Evolutionary conservation across 2,797 vertebrate species (phyloP), one percentile per base, ranked within the genome.

Genomic region (Falco berigora): DNA sequence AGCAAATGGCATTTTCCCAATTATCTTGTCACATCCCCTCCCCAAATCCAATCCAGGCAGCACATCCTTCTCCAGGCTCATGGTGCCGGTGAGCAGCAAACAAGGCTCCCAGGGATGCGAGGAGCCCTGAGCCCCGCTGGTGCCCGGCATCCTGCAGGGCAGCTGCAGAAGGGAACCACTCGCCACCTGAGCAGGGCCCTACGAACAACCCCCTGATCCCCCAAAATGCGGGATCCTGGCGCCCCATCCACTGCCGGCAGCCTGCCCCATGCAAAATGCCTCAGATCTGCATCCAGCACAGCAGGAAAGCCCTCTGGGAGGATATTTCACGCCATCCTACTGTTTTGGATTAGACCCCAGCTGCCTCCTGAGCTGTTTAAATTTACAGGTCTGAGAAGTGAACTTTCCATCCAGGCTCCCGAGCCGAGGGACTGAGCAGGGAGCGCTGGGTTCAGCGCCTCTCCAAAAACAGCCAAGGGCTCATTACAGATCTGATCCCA

Each of bases 271-370:
- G 1, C 64, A 38, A 42, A 82, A 46, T 4, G n/a, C 61, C 72
- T 86, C 88, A 79, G 78, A 83, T 83, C 62, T 44, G 50, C 66
- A 34, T 63, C 81, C 90, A 86, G 90, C 61, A 14, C 18, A 18
- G 80, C 64, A 68, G 93, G 66, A 73, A 73, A 82, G n/a, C 56
- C 61, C 76, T 44, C 66, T 8, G 2, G 86, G 76, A 82, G 62
- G 49, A 67, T 47, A 73, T 74, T 86, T 94, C 76, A 64, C 34
- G 2, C 67, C 27, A 1, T 64, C 67, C 93, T 86, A 92, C 81
- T 74, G 90, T 68, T 78, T 69, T 90, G 86, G 93, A 86, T 94
- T 74, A 90, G 81, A 78, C 50, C 46, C 56, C 86, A 86, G 73
- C 72, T 62, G 56, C 77, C 71, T 92, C 67, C 67, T 59, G 40